Conservation (phyloP, 2,888 invertebrate species). For the Ennomos erosarius region DNA sequence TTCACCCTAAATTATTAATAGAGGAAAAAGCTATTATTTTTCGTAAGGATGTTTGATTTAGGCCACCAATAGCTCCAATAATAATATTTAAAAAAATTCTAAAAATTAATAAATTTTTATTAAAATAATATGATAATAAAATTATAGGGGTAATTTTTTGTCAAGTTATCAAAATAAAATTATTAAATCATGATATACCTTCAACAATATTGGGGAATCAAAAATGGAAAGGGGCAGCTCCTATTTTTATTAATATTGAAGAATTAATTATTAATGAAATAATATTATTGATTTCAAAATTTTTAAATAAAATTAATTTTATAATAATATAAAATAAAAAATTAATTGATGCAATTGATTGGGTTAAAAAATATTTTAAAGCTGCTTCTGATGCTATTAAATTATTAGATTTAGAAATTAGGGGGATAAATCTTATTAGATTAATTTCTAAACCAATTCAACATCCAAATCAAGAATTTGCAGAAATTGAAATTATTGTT, state of each 20-base stretch:
- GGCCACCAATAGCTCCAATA: constrained; percentile 79
- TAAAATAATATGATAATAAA: constrained; percentile 77
- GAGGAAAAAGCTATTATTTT: constrained; percentile 87
- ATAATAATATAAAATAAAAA: constrained; percentile 79
- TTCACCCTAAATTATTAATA: constrained; percentile 87
- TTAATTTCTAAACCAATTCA: constrained; percentile 88
- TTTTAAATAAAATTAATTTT: constrained; percentile 66
- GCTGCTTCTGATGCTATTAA: constrained; percentile 81
- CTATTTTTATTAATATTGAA: constrained; percentile 83
- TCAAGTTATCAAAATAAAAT: constrained; percentile 85
- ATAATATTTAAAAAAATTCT: constrained; percentile 75
- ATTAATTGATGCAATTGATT: constrained; percentile 85
- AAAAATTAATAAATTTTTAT: constrained; percentile 69
- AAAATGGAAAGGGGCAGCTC: constrained; percentile 84
- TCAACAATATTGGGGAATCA: constrained; percentile 86
- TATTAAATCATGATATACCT: constrained; percentile 84
- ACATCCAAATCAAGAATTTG: constrained; percentile 73
- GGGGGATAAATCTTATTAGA: constrained; percentile 85
- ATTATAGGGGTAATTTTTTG: constrained; percentile 88
- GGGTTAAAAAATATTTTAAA: constrained; percentile 86
- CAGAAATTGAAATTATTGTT: constrained; percentile 67
- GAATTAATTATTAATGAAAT: constrained; percentile 66
- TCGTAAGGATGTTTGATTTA: constrained; percentile 84
- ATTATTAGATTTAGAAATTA: constrained; percentile 81
- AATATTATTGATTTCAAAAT: constrained; percentile 59